Conservation (phyloP, 2,113 vertebrate genomes). For the Meles meles region DNA sequence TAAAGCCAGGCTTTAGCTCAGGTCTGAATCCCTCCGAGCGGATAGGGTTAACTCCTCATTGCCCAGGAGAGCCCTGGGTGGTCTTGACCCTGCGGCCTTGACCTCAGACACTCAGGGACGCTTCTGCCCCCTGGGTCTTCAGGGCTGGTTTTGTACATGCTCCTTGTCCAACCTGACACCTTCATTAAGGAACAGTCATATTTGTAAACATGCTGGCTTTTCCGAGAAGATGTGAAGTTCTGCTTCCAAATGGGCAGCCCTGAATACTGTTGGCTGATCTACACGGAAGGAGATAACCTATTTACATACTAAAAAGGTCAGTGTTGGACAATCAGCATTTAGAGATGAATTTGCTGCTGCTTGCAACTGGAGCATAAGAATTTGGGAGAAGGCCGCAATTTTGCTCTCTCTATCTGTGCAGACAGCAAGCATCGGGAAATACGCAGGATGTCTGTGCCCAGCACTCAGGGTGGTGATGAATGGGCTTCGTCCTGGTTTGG, state of each 20-base stretch:
- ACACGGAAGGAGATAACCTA: constrained; percentile 56
- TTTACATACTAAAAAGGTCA: constrained; percentile 81
- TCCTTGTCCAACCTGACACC: background rate
- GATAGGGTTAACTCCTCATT: background rate
- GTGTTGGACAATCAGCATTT: constrained; percentile 47
- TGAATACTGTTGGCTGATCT: constrained; percentile 12
- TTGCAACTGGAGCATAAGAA: constrained; percentile 63
- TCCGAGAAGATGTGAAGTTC: constrained; percentile 14
- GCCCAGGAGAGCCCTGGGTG: background rate
- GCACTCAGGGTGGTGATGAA: background rate
- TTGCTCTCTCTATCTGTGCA: constrained; percentile 43
- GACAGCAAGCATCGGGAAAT: background rate
- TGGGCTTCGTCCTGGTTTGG: background rate
- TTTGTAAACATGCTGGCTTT: constrained; percentile 38
- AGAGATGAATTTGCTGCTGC: constrained; percentile 10
- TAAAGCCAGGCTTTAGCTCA: background rate
- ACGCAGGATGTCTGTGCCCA: background rate
- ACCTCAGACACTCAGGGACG: rapidly evolving
- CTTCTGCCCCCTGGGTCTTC: background rate
- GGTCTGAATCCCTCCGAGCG: background rate
- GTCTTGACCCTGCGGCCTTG: rapidly evolving
- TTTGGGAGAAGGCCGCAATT: background rate
- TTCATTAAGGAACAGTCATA: constrained; percentile 36
- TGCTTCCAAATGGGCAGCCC: constrained; percentile 9
- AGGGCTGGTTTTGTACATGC: background rate